These are phyloP conservation scores for Nomada hirtipes DNA, from an alignment of 2,888 invertebrate genomes.

Conservation along the genomic window DNA sequence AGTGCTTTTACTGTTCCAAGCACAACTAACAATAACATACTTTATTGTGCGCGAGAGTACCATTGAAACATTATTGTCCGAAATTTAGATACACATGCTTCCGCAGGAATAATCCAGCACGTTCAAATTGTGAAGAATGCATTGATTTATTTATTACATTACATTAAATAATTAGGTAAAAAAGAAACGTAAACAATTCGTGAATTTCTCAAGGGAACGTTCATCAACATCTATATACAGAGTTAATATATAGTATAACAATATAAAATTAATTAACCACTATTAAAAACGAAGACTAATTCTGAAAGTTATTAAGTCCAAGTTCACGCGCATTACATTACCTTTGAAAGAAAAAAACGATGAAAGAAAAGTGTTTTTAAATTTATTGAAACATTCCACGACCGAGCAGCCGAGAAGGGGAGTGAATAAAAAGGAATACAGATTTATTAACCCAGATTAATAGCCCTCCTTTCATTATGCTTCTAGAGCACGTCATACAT, in stretches of 20 bases:
- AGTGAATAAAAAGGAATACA: not conserved
- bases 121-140: not conserved
- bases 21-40: not conserved
- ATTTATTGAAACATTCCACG: not conserved
- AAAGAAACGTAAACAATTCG: too few species aligned
- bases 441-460: slow-evolving; percentile 10
- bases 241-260: too few species aligned
- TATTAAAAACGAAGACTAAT: too few species aligned
- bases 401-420: not conserved
- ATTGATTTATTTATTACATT: not conserved
- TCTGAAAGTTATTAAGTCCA: too few species aligned
- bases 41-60: not conserved
- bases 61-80: not conserved
- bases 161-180: too few species aligned
- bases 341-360: too few species aligned
- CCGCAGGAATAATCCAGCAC: not conserved
- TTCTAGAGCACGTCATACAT: slow-evolving; percentile 12
- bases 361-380: too few species aligned
- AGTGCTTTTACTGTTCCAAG: not conserved
- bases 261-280: too few species aligned
- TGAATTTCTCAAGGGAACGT: too few species aligned
- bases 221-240: too few species aligned
- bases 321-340: too few species aligned
- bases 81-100: not conserved
- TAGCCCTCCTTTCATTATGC: not conserved